Evolutionary conservation across 23 tunicate species (phyloP).

Genomic region (Halocynthia aurantium): DNA sequence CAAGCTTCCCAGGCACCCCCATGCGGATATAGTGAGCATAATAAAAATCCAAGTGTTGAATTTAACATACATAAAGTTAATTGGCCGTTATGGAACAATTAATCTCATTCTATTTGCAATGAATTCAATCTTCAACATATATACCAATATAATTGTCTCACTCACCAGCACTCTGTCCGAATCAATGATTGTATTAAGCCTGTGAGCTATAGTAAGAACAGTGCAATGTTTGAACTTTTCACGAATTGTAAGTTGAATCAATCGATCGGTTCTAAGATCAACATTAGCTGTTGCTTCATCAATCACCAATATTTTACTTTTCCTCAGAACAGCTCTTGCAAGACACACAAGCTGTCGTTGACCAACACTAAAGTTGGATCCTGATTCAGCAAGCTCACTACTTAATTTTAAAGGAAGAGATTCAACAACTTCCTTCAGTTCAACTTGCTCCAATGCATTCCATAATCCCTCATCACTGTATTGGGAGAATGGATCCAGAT

Average conservation of each 20-base stretch:
- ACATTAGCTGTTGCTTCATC: constrained; percentile 99
- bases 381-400: constrained; percentile 49
- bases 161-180: constrained; percentile 45
- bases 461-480: constrained; percentile 66
- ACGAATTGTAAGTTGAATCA: constrained; percentile 80
- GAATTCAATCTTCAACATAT: too few relatives aligned
- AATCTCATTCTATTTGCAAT: too few relatives aligned
- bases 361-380: constrained; percentile 83
- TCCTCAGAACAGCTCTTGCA: constrained; percentile 75
- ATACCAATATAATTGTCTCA: too few relatives aligned
- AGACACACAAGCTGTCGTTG: constrained; percentile 90
- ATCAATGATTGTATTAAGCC: constrained; percentile 83
- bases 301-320: constrained; percentile 60
- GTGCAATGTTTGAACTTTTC: constrained; percentile 58
- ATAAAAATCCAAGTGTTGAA: too few relatives aligned
- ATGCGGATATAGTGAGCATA: too few relatives aligned
- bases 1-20: too few relatives aligned
- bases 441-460: constrained; percentile 69
- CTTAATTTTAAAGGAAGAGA: constrained; percentile 39
- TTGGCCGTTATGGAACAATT: too few relatives aligned
- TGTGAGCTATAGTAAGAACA: constrained; percentile 81
- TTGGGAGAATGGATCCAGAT: constrained; percentile 50
- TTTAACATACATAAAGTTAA: too few relatives aligned
- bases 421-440: constrained; percentile 47
- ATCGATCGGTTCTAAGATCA: constrained; percentile 69